Evolutionary conservation across 2,888 invertebrate genomes (phyloP).

Genomic region (Rhopalosiphum nymphaeae): DNA sequence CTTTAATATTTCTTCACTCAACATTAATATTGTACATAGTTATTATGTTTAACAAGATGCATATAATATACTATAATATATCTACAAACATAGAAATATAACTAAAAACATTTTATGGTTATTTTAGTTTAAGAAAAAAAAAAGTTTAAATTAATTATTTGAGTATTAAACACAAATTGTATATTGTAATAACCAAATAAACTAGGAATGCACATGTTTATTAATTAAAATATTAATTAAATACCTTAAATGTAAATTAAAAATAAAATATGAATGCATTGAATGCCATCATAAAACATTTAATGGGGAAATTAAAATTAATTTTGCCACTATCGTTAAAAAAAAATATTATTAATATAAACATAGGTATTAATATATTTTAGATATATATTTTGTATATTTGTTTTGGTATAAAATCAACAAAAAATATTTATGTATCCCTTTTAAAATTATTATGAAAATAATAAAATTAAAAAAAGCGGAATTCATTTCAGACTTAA

Average conservation of each 20-base stretch:
- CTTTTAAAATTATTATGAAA: neutral
- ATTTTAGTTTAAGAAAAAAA: neutral
- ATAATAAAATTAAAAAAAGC: neutral
- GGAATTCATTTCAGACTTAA: neutral
- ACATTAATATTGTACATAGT: neutral
- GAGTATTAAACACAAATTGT: neutral
- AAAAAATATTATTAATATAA: neutral
- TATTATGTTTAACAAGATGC: neutral
- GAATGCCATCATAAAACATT: neutral
- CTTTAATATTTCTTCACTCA: neutral
- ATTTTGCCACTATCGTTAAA: neutral
- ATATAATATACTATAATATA: neutral
- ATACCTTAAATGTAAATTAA: neutral
- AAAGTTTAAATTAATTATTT: neutral
- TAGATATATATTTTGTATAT: neutral
- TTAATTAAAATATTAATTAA: neutral
- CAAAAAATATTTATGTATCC: neutral
- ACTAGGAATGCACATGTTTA: neutral
- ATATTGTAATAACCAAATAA: neutral
- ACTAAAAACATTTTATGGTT: neutral
- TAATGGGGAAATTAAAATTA: neutral
- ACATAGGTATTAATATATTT: neutral
- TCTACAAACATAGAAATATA: neutral
- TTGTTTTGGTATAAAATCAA: neutral
- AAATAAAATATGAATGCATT: neutral